Evolutionary conservation across 1,140 invertebrate species (phyloP).

Genomic region (Onthophagus taurus): DNA sequence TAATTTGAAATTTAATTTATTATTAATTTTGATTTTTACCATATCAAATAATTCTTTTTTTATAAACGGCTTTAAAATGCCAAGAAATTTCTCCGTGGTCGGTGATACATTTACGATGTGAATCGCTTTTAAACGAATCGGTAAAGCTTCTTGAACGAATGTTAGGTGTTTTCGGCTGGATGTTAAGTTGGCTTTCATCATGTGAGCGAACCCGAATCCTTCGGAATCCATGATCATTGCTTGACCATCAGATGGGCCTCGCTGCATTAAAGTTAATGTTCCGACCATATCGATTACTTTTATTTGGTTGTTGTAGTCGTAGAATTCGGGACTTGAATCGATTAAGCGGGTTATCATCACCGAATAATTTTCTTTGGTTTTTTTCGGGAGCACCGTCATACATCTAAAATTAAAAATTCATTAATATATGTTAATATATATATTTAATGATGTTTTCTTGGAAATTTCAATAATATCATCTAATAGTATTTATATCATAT

Average conservation of each 20-base stretch:
- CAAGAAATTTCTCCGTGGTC: background rate
- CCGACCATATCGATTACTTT: conserved; percentile 43
- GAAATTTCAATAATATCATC: too few species aligned
- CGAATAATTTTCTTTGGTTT: conserved; percentile 39
- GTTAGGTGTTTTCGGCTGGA: conserved; percentile 52
- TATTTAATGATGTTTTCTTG: too few species aligned
- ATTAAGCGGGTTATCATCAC: conserved; percentile 41
- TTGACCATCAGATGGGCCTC: conserved; percentile 3
- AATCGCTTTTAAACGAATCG: background rate
- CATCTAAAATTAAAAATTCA: too few species aligned
- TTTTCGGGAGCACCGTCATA: conserved; percentile 16
- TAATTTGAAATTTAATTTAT: too few species aligned
- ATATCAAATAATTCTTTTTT: conserved; percentile 2
- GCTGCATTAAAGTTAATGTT: conserved; percentile 43
- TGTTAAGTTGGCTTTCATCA: conserved; percentile 25
- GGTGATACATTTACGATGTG: conserved; percentile 1
- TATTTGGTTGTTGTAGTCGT: conserved; percentile 41
- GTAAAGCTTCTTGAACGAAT: conserved; percentile 43
- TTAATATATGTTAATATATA: too few species aligned
- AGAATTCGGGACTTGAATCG: conserved; percentile 44
- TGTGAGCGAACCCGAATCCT: conserved; percentile 3
- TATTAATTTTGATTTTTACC: background rate
- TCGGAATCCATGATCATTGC: conserved; percentile 6
- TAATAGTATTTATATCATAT: too few species aligned
- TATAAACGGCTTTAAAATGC: conserved; percentile 1